Evolutionary conservation across 2,888 invertebrate genomes (phyloP).

Genomic region (Lymantria dispar): DNA sequence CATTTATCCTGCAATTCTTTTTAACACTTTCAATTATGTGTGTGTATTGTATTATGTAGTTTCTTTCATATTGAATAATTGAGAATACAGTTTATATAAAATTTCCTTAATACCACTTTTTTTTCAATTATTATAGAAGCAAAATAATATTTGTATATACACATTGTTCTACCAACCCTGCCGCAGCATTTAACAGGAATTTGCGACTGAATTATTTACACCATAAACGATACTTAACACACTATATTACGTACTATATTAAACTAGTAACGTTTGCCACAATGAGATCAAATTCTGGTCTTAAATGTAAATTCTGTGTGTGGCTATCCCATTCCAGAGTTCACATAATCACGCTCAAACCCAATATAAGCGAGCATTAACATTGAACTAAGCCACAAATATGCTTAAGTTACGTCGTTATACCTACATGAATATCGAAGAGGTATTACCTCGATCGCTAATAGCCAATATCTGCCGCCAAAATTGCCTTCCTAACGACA

Average conservation of each 20-base stretch:
- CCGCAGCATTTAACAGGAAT: not conserved
- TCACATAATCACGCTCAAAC: constrained; percentile 23
- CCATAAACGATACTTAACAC: not conserved
- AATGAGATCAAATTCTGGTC: constrained; percentile 19
- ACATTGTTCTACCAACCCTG: not conserved
- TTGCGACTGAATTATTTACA: not conserved
- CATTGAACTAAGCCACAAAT: constrained; percentile 51
- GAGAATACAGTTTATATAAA: no score
- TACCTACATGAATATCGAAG: constrained; percentile 68
- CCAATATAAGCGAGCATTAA: constrained; percentile 22
- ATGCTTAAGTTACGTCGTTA: constrained; percentile 58
- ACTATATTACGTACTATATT: constrained; percentile 15
- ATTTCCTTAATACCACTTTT: not conserved
- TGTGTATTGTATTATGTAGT: no score
- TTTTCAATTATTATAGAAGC: no score
- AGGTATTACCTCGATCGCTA: constrained; percentile 71
- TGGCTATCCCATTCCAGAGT: constrained; percentile 20
- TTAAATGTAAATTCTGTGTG: constrained; percentile 21
- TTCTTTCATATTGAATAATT: no score
- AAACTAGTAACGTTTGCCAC: constrained; percentile 21
- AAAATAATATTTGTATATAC: not conserved
- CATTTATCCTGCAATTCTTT: no score
- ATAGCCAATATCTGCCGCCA: constrained; percentile 79
- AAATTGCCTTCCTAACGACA: constrained; percentile 80
- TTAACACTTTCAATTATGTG: no score